Evolutionary conservation across 2,888 invertebrate genomes (phyloP).

Genomic region (Stegophylla sp.): DNA sequence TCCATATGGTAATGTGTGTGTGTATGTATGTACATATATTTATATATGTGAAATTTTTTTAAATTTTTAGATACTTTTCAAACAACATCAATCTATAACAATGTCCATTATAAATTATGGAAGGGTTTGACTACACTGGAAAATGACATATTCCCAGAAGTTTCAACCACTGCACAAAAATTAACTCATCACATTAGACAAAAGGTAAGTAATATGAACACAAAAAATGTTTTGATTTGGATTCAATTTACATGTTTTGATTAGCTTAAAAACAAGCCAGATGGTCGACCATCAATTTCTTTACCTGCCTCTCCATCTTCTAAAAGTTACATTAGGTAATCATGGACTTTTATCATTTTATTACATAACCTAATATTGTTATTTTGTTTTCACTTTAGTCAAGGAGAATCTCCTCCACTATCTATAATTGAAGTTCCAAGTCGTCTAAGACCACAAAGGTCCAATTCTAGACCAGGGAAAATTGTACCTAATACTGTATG

Average conservation of each 20-base stretch:
- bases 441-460: conserved; percentile 55
- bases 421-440: conserved; percentile 65
- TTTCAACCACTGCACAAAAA: conserved; percentile 78
- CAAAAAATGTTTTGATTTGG: background rate
- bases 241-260: background rate
- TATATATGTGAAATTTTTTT: background rate
- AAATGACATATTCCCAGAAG: conserved; percentile 86
- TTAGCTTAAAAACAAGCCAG: conserved; percentile 63
- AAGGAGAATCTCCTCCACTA: conserved; percentile 69
- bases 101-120: conserved; percentile 91
- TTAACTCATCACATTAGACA: conserved; percentile 80
- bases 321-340: conserved; percentile 60
- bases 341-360: conserved; percentile 4
- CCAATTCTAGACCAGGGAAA: conserved; percentile 64
- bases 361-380: background rate
- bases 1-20: too few species aligned
- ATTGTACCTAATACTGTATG: conserved; percentile 68
- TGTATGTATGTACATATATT: too few species aligned
- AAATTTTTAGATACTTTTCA: conserved; percentile 25
- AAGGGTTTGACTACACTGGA: conserved; percentile 78
- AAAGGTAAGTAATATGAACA: conserved; percentile 68
- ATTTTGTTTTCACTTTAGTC: conserved; percentile 56
- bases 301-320: conserved; percentile 70
- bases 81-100: conserved; percentile 68
- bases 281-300: conserved; percentile 67